Evolutionary conservation across 2,113 vertebrate genomes (phyloP).

Genomic region (Podiceps cristatus): DNA sequence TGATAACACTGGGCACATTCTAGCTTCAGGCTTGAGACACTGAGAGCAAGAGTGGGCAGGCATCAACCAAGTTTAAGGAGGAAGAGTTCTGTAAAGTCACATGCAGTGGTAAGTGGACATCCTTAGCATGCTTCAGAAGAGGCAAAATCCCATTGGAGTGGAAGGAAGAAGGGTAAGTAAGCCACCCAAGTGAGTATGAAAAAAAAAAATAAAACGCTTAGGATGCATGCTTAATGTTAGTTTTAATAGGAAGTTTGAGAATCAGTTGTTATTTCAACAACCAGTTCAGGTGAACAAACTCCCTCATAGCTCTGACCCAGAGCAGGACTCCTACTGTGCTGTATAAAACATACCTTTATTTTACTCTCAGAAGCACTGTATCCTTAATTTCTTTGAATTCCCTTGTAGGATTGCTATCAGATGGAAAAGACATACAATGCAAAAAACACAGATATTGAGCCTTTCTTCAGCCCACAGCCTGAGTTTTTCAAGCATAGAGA

Average conservation of each 20-base stretch:
- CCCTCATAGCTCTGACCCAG: background rate
- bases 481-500: background rate
- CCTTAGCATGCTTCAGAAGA: background rate
- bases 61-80: background rate
- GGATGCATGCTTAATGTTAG: accelerated
- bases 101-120: background rate
- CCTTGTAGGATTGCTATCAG: background rate
- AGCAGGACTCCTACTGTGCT: background rate
- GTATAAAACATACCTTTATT: background rate
- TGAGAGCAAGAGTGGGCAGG: background rate
- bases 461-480: background rate
- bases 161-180: background rate
- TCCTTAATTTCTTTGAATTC: background rate
- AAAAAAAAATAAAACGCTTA: background rate
- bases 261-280: background rate
- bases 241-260: background rate
- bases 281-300: background rate
- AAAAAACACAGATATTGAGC: background rate
- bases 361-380: background rate
- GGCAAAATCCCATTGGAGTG: background rate
- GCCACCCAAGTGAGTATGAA: background rate
- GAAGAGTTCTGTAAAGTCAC: background rate
- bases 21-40: background rate
- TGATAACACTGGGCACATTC: background rate
- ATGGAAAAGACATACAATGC: background rate